Evolutionary conservation across 2,113 vertebrate species (phyloP).

Genomic region (Suricata suricatta): DNA sequence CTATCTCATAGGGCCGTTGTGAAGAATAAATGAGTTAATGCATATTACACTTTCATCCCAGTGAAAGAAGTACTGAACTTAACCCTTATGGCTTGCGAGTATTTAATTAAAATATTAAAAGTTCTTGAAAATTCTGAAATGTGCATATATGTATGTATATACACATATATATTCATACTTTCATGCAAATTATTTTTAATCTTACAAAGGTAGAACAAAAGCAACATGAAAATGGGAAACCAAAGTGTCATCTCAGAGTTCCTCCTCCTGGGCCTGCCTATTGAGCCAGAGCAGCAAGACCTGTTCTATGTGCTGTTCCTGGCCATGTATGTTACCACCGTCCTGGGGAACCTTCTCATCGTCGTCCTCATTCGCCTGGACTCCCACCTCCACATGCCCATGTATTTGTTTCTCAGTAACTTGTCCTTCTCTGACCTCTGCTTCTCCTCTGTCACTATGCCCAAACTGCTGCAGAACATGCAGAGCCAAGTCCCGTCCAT

Average conservation of each 20-base stretch:
- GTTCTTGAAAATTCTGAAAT: neutral
- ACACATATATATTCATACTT: neutral
- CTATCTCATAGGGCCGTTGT: neutral
- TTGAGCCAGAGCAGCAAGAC: neutral
- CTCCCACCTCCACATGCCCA: slow-evolving; percentile 50
- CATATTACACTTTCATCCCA: neutral
- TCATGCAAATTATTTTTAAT: slow-evolving; percentile 11
- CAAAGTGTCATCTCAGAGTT: slow-evolving; percentile 57
- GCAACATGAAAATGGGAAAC: slow-evolving; percentile 40
- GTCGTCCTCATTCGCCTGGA: slow-evolving; percentile 9
- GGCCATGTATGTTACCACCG: slow-evolving; percentile 42
- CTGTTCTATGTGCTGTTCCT: slow-evolving; percentile 61
- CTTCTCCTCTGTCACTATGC: slow-evolving; percentile 64
- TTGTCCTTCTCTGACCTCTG: slow-evolving; percentile 72
- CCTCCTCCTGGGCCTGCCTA: slow-evolving; percentile 65
- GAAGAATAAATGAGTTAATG: neutral
- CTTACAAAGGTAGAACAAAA: slow-evolving; percentile 16
- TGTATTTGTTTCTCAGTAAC: slow-evolving; percentile 73
- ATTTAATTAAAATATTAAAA: neutral
- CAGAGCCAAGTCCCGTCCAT: neutral
- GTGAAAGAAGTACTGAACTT: neutral
- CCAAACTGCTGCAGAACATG: slow-evolving; percentile 49
- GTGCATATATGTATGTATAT: neutral
- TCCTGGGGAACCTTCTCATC: slow-evolving; percentile 68
- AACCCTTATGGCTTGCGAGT: neutral